Percentiles rank a stretch among this genome's conserved stretches.
Conservation (phyloP, 2,888 invertebrate genomes). For the Dynastes tityus region DNA sequence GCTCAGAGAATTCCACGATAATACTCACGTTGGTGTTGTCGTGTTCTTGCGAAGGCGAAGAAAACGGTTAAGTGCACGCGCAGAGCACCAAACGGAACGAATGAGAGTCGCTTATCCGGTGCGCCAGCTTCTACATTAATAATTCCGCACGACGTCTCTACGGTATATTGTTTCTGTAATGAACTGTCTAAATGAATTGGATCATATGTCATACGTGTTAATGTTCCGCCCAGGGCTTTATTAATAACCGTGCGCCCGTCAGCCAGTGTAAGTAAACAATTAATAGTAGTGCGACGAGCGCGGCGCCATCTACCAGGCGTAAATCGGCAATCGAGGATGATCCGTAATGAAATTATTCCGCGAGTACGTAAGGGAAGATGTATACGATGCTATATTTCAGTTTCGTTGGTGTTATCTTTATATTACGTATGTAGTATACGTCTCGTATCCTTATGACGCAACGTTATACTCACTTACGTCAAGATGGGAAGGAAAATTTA, state of each 20-base stretch:
- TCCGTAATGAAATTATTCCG: conserved; percentile 33
- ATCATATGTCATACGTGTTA: conserved; percentile 49
- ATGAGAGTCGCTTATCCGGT: conserved; percentile 9
- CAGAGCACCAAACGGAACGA: conserved; percentile 16
- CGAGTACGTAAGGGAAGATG: neutral
- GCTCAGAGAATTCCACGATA: neutral
- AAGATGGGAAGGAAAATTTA: neutral
- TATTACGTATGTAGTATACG: neutral
- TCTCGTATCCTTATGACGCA: neutral
- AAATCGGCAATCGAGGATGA: conserved; percentile 39
- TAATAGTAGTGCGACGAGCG: conserved; percentile 31
- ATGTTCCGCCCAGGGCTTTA: conserved; percentile 36
- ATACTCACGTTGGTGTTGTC: neutral
- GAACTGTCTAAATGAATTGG: conserved; percentile 50
- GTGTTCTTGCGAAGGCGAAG: neutral
- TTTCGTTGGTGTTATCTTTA: neutral
- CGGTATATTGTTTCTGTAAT: conserved; percentile 49
- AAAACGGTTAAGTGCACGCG: neutral
- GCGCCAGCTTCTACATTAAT: conserved; percentile 32
- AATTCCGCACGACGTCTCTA: conserved; percentile 35
- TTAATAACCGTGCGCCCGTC: conserved; percentile 34
- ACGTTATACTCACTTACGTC: neutral
- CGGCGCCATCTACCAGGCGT: conserved; percentile 5
- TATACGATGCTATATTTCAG: conserved; percentile 19
- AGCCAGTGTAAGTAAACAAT: conserved; percentile 40